Percentiles rank a stretch among this genome's conserved stretches.
Evolutionary conservation across 2,888 invertebrate species (phyloP).

Genomic region (Athalia circularis): DNA sequence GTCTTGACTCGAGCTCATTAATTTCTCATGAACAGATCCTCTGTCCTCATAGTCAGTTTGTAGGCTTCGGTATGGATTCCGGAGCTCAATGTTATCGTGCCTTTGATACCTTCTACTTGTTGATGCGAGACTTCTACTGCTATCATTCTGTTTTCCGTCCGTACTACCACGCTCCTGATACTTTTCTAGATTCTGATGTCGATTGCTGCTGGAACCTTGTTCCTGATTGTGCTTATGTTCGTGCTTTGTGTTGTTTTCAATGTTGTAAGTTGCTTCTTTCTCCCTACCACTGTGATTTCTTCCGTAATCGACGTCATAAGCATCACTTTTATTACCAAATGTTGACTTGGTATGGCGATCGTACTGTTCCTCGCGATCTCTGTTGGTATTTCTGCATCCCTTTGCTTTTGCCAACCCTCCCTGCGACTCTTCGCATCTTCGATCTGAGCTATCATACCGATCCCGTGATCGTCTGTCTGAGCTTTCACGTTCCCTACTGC

Average conservation of each 20-base stretch:
- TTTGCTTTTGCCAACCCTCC: slow-evolving; percentile 43
- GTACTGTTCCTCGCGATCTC: neutral
- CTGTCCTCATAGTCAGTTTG: neutral
- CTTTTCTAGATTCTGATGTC: neutral
- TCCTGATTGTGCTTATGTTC: slow-evolving; percentile 1
- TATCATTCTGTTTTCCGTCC: neutral
- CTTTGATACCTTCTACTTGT: neutral
- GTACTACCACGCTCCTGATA: neutral
- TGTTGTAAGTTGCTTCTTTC: neutral
- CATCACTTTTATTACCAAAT: neutral
- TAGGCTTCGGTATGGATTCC: neutral
- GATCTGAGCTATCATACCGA: slow-evolving; percentile 64
- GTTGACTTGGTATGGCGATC: slow-evolving; percentile 6
- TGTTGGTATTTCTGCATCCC: slow-evolving; percentile 29
- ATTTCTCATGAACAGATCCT: neutral
- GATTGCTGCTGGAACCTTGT: neutral
- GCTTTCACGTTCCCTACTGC: slow-evolving; percentile 61
- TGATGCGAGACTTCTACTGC: neutral
- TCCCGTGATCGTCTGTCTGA: slow-evolving; percentile 59
- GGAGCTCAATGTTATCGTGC: neutral
- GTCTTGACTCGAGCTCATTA: slow-evolving; percentile 1
- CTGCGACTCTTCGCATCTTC: slow-evolving; percentile 52
- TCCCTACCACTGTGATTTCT: slow-evolving; percentile 4
- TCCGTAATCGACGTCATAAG: neutral
- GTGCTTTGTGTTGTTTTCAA: neutral